These are phyloP conservation scores for Mormyrus lacerda DNA, from an alignment of 2,113 vertebrate genomes.

Conservation along the genomic window DNA sequence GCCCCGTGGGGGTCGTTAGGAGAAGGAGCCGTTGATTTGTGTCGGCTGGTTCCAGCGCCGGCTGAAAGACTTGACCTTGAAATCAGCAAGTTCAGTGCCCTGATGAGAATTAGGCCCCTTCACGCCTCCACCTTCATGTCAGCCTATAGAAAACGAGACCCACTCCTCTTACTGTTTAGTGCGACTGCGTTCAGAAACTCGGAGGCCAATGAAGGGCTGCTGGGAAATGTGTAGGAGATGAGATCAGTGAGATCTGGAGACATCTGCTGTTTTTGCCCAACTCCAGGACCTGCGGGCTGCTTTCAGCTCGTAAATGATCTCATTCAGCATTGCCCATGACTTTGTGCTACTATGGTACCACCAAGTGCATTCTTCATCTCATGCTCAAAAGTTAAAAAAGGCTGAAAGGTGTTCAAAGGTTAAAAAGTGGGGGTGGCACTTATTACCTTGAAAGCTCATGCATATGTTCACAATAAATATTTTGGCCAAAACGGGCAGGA, in stretches of 20 bases:
- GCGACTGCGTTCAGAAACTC: neutral
- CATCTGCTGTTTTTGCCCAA: neutral
- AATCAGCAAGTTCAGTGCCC: neutral
- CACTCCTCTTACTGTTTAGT: neutral
- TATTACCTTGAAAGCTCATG: neutral
- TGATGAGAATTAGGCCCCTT: neutral
- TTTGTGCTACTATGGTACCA: neutral
- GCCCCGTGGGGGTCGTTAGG: neutral
- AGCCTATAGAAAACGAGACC: neutral
- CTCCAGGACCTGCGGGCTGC: neutral
- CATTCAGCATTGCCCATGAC: neutral
- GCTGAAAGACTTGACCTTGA: constrained; percentile 12
- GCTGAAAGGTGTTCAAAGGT: neutral
- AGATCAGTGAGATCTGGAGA: neutral
- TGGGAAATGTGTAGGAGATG: neutral
- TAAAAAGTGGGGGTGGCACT: neutral
- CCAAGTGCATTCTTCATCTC: neutral
- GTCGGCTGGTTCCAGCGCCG: neutral
- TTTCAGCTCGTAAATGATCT: neutral
- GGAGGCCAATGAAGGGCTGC: neutral
- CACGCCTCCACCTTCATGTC: neutral
- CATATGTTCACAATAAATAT: neutral
- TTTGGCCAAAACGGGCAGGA: neutral
- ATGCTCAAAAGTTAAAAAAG: neutral
- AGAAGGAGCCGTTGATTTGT: neutral